Conservation (phyloP, 30 jellyfish, hydroid and myxozoan genomes). For the Turritopsis rubra region DNA sequence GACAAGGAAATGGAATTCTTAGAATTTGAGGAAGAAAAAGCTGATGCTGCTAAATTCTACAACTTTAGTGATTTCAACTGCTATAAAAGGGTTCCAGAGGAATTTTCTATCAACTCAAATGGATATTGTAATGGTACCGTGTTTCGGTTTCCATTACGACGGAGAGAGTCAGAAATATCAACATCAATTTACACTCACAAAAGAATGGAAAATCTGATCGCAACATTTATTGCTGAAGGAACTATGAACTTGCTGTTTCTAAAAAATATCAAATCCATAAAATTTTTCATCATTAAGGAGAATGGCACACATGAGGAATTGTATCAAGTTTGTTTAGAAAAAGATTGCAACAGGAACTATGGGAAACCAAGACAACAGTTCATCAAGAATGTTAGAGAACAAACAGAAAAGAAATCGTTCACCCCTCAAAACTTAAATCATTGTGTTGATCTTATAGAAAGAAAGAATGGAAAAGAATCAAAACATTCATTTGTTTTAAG, state of each 20-base stretch:
- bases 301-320: conserved; percentile 23
- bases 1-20: conserved; percentile 7
- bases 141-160: conserved; percentile 53
- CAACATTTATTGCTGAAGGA: conserved; percentile 48
- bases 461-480: background rate
- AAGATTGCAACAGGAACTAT: background rate
- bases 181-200: conserved; percentile 25
- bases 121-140: conserved; percentile 53
- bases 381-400: background rate
- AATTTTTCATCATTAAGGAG: conserved; percentile 25
- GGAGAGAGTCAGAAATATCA: conserved; percentile 47
- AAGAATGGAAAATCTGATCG: conserved; percentile 29
- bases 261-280: conserved; percentile 33
- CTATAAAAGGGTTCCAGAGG: conserved; percentile 7
- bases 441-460: background rate
- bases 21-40: conserved; percentile 18
- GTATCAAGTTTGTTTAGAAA: conserved; percentile 3
- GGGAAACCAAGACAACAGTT: conserved; percentile 15
- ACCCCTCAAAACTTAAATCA: conserved; percentile 13
- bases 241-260: conserved; percentile 40
- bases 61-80: conserved; percentile 17
- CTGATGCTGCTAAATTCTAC: background rate
- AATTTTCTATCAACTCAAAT: background rate
- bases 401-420: background rate
- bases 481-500: background rate